Evolutionary conservation across 2,113 vertebrate genomes (phyloP).

Genomic region (Lethenteron camtschaticum): DNA sequence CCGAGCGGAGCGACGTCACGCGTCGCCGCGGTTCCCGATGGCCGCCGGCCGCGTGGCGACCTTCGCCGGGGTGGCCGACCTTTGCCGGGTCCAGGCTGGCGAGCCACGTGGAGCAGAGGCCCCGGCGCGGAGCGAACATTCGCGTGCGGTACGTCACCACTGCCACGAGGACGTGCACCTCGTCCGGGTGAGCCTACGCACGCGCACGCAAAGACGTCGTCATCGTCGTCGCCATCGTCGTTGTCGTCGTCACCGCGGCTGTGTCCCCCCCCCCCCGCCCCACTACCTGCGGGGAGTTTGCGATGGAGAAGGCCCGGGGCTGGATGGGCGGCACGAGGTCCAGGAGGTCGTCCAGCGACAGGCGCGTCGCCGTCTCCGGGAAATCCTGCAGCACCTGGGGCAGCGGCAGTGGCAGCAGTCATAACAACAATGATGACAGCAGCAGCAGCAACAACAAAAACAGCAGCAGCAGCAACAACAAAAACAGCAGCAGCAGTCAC

Average conservation of each 20-base stretch:
- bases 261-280: not conserved
- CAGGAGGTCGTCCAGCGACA: slow-evolving; percentile 41
- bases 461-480: too few species aligned
- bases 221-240: not conserved
- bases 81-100: slow-evolving; percentile 43
- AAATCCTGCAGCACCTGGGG: slow-evolving; percentile 61
- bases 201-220: not conserved
- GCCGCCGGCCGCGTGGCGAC: too few species aligned
- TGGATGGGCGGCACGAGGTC: slow-evolving; percentile 68
- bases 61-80: slow-evolving; percentile 19
- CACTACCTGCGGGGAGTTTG: slow-evolving; percentile 51
- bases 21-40: too few species aligned
- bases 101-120: slow-evolving; percentile 76
- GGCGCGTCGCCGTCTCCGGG: slow-evolving; percentile 33
- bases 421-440: too few species aligned
- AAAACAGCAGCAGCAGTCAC: too few species aligned
- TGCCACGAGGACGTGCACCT: slow-evolving; percentile 60
- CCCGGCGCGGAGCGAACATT: slow-evolving; percentile 37
- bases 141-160: slow-evolving; percentile 59
- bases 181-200: slow-evolving; percentile 30
- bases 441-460: too few species aligned
- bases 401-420: not conserved
- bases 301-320: slow-evolving; percentile 69
- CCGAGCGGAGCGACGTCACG: too few species aligned
- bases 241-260: not conserved